Evolutionary conservation across 2,113 vertebrate genomes (phyloP), one percentile per base, ranked within the genome.

Genomic region (Aplodontia rufa): DNA sequence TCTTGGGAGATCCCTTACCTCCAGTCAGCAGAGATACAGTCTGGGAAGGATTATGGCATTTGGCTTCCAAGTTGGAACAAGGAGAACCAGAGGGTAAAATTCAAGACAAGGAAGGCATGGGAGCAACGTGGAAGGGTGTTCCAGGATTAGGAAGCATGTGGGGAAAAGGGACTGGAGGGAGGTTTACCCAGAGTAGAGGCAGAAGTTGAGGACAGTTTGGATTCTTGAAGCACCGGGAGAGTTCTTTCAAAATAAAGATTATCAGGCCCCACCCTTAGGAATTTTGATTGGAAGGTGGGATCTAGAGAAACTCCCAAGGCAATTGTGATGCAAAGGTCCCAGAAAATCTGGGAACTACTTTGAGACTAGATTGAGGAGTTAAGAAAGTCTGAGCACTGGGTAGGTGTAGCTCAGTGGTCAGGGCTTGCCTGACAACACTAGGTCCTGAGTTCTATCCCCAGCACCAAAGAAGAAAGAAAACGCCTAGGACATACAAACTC

Each of bases 181-280:
- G 20, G 51, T 32, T 64, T 78, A 32, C 72, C 19, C 30, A 60
- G 40, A 69, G 72, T 69, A 13, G 32, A 8, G 45, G 32, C 37
- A 64, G 74, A 53, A 26, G 12, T 24, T 66, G 53, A 81, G 74
- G 74, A 93, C 32, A 10, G 40, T 19, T 90, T 74, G 66, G 60
- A 71, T 26, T 30, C 68, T 51, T 17, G 26, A 86, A 94, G 49
- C 32, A 79, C 76, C 66, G 53, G 74, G 24, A 86, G 55, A 47
- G 32, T 51, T 79, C 53, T 71, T 94, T 86, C 87, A 83, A 91
- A 83, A 93, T 79, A 42, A 90, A 12, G 42, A 89, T 90, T 75
- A 90, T 74, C 75, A 68, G 80, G 69, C 80, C 84, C 76, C 45
- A 79, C 51, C 90, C 82, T 79, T 69, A 93, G 91, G 95, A 94